Evolutionary conservation across 2,888 invertebrate species (phyloP).

Genomic region (Meteorus colon): DNA sequence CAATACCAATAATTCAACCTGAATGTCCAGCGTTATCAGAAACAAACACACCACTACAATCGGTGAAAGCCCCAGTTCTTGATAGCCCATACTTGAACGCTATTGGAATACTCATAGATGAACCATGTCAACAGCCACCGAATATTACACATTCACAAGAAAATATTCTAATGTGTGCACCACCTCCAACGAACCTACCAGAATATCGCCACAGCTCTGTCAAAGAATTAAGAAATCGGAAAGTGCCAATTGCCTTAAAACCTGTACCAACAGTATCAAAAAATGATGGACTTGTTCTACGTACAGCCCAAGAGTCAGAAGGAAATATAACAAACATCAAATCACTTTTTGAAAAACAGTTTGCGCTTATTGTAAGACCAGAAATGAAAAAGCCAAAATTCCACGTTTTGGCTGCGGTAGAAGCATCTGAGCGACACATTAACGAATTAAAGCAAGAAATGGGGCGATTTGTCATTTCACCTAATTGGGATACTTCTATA

Average conservation of each 20-base stretch:
- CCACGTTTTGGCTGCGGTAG: conserved; percentile 4
- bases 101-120: not conserved
- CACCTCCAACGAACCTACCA: not conserved
- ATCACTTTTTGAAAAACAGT: conserved; percentile 37
- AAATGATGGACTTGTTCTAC: not conserved
- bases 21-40: not conserved
- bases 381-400: not conserved
- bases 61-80: not conserved
- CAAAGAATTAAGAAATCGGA: conserved; percentile 47
- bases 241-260: conserved; percentile 40
- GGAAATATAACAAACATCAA: conserved; percentile 24
- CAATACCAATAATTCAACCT: not conserved
- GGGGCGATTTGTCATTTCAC: conserved; percentile 50
- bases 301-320: not conserved
- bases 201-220: not conserved
- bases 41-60: not conserved
- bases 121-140: not conserved
- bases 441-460: conserved; percentile 56
- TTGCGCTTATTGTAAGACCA: conserved; percentile 18
- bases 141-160: not conserved
- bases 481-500: conserved; percentile 58
- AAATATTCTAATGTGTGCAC: not conserved
- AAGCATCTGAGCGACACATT: conserved; percentile 28
- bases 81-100: not conserved
- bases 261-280: not conserved